These are phyloP conservation scores for Luidia sarsii DNA, from an alignment of 53 echinoderm and acorn worm genomes.

Conservation along the genomic window DNA sequence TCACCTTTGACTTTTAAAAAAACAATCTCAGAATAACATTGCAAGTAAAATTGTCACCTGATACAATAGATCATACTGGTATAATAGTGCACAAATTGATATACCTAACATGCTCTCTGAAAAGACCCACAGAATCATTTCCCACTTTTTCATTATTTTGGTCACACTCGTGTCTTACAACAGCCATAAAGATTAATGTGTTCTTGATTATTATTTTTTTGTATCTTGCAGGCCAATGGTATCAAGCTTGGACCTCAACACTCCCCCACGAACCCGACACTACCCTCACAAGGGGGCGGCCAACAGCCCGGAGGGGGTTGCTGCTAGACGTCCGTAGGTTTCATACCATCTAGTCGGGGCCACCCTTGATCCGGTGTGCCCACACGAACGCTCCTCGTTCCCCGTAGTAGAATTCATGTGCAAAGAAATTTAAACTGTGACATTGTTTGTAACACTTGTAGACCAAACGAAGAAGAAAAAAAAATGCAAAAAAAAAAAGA, in stretches of 20 bases:
- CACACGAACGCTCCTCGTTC: background rate
- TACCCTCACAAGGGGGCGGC: slow-evolving; percentile 80
- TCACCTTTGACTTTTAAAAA: too few species aligned
- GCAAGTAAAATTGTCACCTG: too few species aligned
- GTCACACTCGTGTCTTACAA: too few species aligned
- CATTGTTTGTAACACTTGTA: slow-evolving; percentile 7
- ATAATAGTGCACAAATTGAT: too few species aligned
- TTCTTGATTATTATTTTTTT: background rate
- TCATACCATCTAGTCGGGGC: background rate
- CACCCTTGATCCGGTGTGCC: background rate
- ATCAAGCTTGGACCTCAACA: slow-evolving; percentile 98
- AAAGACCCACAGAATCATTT: too few species aligned
- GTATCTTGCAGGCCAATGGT: slow-evolving; percentile 78
- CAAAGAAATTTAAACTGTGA: background rate
- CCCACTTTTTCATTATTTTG: too few species aligned
- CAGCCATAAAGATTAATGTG: too few species aligned
- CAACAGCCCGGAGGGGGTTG: slow-evolving; percentile 82
- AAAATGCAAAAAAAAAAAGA: too few species aligned
- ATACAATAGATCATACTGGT: too few species aligned
- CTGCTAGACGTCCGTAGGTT: slow-evolving; percentile 63
- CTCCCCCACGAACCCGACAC: slow-evolving; percentile 90
- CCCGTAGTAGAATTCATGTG: slow-evolving; percentile 41
- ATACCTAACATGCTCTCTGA: too few species aligned
- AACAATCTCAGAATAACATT: too few species aligned
- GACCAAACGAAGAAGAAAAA: too few species aligned